Evolutionary conservation across 2,888 invertebrate species (phyloP).

Genomic region (Tetanocera ferruginea): DNA sequence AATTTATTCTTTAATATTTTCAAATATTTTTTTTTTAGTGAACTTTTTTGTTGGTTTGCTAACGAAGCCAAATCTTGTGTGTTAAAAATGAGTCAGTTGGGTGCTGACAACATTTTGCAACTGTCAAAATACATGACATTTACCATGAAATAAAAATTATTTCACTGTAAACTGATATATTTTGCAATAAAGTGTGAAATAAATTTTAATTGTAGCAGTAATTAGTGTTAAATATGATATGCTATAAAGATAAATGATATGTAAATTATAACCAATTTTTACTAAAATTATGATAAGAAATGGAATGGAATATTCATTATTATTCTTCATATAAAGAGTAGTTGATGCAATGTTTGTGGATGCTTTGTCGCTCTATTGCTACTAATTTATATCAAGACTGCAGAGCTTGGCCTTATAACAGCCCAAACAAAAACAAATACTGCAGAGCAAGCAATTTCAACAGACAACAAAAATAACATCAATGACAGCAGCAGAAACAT

Average conservation of each 20-base stretch:
- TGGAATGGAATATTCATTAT: too few species aligned
- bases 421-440: neutral
- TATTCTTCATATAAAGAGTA: too few species aligned
- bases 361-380: neutral
- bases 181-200: neutral
- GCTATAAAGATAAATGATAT: too few species aligned
- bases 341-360: too few species aligned
- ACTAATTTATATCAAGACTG: neutral
- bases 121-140: neutral
- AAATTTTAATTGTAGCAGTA: neutral
- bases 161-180: too few species aligned
- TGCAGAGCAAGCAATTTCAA: neutral
- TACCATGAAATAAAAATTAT: too few species aligned
- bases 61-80: neutral
- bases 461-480: neutral
- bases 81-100: slow-evolving; percentile 2
- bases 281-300: too few species aligned
- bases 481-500: neutral
- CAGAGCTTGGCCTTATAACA: neutral
- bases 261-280: too few species aligned
- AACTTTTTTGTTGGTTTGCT: neutral
- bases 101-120: slow-evolving; percentile 8
- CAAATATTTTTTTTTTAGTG: neutral
- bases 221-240: too few species aligned
- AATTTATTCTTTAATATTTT: neutral